Percentiles rank a stretch among this genome's conserved stretches.
Evolutionary conservation across 2,113 vertebrate genomes (phyloP).

Genomic region (Antechinus stuartii): DNA sequence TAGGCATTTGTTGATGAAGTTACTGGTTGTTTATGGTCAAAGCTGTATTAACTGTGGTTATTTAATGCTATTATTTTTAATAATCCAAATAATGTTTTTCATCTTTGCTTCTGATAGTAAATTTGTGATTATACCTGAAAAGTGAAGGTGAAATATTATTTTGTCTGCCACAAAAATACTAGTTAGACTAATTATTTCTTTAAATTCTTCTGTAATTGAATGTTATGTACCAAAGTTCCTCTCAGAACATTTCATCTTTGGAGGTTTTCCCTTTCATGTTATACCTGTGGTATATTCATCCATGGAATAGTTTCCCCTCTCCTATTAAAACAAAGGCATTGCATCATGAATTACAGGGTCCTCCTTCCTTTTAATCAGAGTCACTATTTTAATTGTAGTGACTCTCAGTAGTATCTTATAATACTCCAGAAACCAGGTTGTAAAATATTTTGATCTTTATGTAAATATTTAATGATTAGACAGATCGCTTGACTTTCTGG

Average conservation of each 20-base stretch:
- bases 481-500: constrained; percentile 41
- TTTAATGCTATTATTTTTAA: background rate
- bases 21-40: background rate
- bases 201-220: constrained; percentile 45
- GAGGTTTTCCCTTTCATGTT: constrained; percentile 34
- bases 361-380: constrained; percentile 74
- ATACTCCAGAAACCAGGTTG: constrained; percentile 66
- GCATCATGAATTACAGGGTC: constrained; percentile 65
- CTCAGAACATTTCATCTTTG: background rate
- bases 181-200: constrained; percentile 5
- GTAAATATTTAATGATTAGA: constrained; percentile 68
- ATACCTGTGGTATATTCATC: constrained; percentile 19
- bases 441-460: constrained; percentile 75
- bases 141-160: constrained; percentile 31
- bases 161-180: background rate
- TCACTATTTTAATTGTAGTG: constrained; percentile 77
- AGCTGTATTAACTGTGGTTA: background rate
- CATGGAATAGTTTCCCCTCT: constrained; percentile 47
- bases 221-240: background rate
- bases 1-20: background rate
- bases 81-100: background rate
- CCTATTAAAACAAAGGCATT: constrained; percentile 57
- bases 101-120: background rate
- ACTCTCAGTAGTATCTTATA: constrained; percentile 72
- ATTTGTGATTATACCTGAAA: background rate